phyloP scores from a whole-genome alignment of 2,888 invertebrate genomes.

The Phragmatobia fuliginosa region DNA sequence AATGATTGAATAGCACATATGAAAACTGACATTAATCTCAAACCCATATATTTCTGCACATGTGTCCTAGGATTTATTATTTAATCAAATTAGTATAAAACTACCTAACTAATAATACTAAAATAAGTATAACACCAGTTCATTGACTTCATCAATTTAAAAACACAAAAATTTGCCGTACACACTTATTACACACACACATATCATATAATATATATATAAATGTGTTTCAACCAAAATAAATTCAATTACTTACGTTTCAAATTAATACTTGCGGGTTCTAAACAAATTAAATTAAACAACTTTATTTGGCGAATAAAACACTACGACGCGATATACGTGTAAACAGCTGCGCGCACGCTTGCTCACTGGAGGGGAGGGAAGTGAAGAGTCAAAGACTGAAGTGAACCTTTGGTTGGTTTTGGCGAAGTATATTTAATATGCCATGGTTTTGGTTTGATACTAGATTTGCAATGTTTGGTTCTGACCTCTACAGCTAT shows the following conservation, averaged over 20 bases:
- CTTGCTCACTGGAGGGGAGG: conserved; percentile 30
- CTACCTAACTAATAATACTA: no score
- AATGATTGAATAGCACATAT: neutral
- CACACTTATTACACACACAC: neutral
- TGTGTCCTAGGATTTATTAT: neutral
- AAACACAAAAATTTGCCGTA: neutral
- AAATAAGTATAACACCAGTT: neutral
- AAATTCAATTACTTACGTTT: conserved; percentile 4
- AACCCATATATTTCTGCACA: neutral
- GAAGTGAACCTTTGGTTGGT: neutral
- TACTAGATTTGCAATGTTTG: neutral
- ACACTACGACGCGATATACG: conserved; percentile 40
- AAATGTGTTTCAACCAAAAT: neutral
- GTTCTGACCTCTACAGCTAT: neutral
- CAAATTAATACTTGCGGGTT: neutral
- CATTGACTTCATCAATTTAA: neutral
- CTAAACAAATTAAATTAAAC: neutral
- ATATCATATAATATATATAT: neutral
- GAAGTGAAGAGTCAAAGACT: neutral
- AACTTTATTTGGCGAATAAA: neutral
- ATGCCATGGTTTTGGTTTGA: no score
- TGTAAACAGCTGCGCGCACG: conserved; percentile 44
- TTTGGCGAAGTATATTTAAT: no score
- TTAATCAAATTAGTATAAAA: neutral
- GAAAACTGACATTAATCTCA: neutral